Percentiles rank a stretch among this genome's conserved stretches.
Conservation (phyloP, 2,888 invertebrate species). For the Hemaris fuciformis region DNA sequence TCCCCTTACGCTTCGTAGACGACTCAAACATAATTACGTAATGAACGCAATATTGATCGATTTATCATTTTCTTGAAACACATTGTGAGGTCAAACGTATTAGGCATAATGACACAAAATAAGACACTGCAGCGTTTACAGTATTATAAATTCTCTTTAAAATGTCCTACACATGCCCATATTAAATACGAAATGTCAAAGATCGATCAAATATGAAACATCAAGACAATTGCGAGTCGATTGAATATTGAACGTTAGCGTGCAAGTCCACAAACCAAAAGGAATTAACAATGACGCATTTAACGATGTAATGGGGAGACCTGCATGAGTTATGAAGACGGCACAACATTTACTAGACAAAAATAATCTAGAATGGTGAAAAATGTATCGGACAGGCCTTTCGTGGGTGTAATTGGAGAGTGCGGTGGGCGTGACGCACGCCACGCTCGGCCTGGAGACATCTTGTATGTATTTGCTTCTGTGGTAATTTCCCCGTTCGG, state of each 20-base stretch:
- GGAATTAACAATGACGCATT: constrained; percentile 66
- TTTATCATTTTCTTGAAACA: background rate
- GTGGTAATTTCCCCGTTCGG: constrained; percentile 72
- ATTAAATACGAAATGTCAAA: background rate
- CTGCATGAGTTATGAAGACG: constrained; percentile 71
- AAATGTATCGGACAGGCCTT: constrained; percentile 59
- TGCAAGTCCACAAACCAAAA: constrained; percentile 44
- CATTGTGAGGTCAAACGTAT: background rate
- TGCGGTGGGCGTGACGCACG: constrained; percentile 61
- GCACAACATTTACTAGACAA: constrained; percentile 51
- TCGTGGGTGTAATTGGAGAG: constrained; percentile 71
- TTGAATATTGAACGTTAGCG: constrained; percentile 42
- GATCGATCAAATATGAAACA: constrained; percentile 15
- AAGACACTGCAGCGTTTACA: background rate
- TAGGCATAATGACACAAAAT: background rate
- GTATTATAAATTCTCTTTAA: background rate
- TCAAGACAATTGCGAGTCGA: constrained; percentile 17
- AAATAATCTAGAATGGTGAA: constrained; percentile 62
- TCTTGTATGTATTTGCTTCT: constrained; percentile 75
- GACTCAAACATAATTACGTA: background rate
- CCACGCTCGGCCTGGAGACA: constrained; percentile 57
- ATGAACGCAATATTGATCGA: background rate
- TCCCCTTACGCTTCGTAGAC: background rate
- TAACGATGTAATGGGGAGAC: constrained; percentile 54
- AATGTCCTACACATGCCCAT: background rate